phyloP scores from a whole-genome alignment of 1,140 invertebrate species.

The Marisa cornuarietis region DNA sequence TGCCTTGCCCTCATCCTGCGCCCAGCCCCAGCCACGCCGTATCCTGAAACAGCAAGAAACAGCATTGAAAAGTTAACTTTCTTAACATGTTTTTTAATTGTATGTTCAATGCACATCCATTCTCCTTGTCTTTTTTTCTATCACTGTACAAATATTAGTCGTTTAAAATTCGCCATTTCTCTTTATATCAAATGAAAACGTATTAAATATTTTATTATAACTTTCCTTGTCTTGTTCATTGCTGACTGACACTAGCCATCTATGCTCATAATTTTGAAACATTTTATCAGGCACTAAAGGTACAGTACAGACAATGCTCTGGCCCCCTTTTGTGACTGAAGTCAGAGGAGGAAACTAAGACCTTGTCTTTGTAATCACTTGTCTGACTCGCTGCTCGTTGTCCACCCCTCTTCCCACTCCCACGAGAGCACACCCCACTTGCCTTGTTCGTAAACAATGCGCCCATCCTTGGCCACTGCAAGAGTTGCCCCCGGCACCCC shows the following conservation, averaged over 20 bases:
- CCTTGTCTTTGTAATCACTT: background rate
- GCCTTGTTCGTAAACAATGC: slow-evolving; percentile 47
- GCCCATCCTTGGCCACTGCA: slow-evolving; percentile 37
- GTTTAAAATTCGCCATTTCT: too few relatives aligned
- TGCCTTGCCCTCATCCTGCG: slow-evolving; percentile 40
- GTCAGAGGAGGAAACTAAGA: too few relatives aligned
- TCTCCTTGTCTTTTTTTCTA: too few relatives aligned
- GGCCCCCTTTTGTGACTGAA: background rate
- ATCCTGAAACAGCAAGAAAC: slow-evolving; percentile 39
- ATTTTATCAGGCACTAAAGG: background rate
- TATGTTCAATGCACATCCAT: too few relatives aligned
- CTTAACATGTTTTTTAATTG: background rate
- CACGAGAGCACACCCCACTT: background rate
- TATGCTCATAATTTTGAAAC: too few relatives aligned
- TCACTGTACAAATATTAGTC: too few relatives aligned
- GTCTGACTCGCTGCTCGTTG: background rate
- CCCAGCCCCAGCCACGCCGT: slow-evolving; percentile 44
- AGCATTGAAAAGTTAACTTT: background rate
- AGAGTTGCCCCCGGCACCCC: slow-evolving; percentile 44
- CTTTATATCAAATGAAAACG: too few relatives aligned
- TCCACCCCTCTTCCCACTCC: too few relatives aligned
- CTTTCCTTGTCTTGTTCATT: too few relatives aligned
- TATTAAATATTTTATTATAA: too few relatives aligned
- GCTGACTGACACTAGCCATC: too few relatives aligned
- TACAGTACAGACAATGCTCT: background rate